Conservation (phyloP, 2,797 vertebrate species). For the Yasuhikotakia modesta region DNA sequence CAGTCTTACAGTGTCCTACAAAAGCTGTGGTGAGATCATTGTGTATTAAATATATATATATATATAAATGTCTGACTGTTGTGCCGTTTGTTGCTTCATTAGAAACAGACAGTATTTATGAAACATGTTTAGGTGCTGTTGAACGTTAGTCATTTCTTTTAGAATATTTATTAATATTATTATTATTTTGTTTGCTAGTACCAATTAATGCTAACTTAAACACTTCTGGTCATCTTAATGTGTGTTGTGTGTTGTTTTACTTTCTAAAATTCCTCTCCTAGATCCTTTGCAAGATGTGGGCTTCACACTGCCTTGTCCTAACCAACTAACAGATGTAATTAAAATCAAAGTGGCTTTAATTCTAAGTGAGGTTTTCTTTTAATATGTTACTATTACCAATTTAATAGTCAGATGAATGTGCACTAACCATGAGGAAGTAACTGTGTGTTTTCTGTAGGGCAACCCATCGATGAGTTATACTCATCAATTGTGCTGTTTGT, state of each 20-base stretch:
- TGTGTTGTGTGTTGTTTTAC: neutral
- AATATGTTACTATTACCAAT: neutral
- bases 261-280: slow-evolving; percentile 14
- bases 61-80: neutral
- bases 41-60: too few species aligned
- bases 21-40: slow-evolving; percentile 56
- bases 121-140: neutral
- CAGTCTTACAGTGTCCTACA: slow-evolving; percentile 43
- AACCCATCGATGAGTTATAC: slow-evolving; percentile 52
- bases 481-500: slow-evolving; percentile 13
- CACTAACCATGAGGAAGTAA: neutral
- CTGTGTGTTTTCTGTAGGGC: slow-evolving; percentile 14
- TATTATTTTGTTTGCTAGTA: neutral
- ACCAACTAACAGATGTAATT: neutral
- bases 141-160: neutral
- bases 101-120: neutral
- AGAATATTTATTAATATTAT: too few species aligned
- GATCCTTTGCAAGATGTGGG: slow-evolving; percentile 54
- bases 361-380: slow-evolving; percentile 45
- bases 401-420: neutral
- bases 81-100: neutral
- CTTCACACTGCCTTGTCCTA: slow-evolving; percentile 49
- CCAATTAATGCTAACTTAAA: neutral
- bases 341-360: slow-evolving; percentile 24
- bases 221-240: neutral